Conservation (phyloP, 2,113 vertebrate genomes). For the Laticauda colubrina region DNA sequence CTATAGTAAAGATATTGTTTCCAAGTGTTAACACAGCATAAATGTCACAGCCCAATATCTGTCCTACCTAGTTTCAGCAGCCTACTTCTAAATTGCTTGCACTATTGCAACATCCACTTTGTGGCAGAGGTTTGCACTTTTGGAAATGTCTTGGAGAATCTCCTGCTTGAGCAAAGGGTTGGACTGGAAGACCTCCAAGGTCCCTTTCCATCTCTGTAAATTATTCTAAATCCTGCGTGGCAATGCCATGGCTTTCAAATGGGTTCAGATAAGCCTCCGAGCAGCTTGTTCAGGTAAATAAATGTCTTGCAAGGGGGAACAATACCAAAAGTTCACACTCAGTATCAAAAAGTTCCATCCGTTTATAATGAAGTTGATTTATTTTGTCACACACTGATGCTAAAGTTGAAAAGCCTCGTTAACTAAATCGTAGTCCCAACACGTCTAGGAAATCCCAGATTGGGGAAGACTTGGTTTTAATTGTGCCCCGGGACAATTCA, state of each 20-base stretch:
- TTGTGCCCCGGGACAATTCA: neutral
- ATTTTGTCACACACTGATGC: neutral
- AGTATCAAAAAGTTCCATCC: neutral
- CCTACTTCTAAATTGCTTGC: neutral
- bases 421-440: neutral
- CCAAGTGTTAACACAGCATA: neutral
- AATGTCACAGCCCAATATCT: neutral
- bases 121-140: neutral
- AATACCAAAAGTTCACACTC: neutral
- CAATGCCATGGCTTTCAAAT: neutral
- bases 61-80: neutral
- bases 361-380: neutral
- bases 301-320: neutral
- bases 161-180: neutral
- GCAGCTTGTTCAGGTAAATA: neutral
- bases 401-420: neutral
- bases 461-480: neutral
- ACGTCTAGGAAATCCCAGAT: neutral
- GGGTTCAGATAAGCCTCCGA: neutral
- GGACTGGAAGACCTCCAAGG: neutral
- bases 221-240: neutral
- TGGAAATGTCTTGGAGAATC: neutral
- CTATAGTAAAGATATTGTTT: neutral
- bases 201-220: neutral
- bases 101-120: neutral